A percentile compares a stretch with the other conserved stretches of the same genome.
These are phyloP conservation scores for Thereuonema tuberculata DNA, from an alignment of 1,140 invertebrate species.

Conservation along the genomic window DNA sequence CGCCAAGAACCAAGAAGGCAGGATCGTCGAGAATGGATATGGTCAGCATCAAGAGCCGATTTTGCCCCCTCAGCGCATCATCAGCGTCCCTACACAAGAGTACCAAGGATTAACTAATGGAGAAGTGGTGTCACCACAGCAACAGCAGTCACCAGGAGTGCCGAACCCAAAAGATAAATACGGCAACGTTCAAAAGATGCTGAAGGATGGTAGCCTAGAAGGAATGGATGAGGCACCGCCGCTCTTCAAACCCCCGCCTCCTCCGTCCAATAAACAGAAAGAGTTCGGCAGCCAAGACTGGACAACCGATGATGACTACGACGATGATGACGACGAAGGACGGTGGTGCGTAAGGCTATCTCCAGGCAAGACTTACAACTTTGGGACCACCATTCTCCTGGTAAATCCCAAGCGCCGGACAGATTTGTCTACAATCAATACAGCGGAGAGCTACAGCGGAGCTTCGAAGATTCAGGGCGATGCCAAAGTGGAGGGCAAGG, in stretches of 20 bases:
- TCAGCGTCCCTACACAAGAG: too few species aligned
- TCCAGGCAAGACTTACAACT: background rate
- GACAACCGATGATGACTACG: background rate
- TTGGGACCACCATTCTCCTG: conserved; percentile 3
- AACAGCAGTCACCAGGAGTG: too few species aligned
- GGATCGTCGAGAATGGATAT: too few species aligned
- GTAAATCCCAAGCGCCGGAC: background rate
- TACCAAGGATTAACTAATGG: too few species aligned
- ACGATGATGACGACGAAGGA: background rate
- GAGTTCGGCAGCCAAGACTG: background rate
- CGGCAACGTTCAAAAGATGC: conserved; percentile 57
- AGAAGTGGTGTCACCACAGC: too few species aligned
- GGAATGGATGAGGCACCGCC: conserved; percentile 38
- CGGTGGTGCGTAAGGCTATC: background rate
- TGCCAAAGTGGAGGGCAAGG: too few species aligned
- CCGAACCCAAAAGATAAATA: too few species aligned
- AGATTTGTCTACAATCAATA: background rate
- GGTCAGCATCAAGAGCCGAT: too few species aligned
- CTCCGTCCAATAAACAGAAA: conserved; percentile 27
- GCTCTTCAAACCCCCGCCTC: conserved; percentile 36
- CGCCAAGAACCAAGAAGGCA: too few species aligned
- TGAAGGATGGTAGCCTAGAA: conserved; percentile 49
- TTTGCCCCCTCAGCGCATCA: too few species aligned
- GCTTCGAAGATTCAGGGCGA: too few species aligned
- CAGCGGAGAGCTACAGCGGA: too few species aligned